Conservation (phyloP, 2,113 vertebrate species). For the Chaenogobius annularis region DNA sequence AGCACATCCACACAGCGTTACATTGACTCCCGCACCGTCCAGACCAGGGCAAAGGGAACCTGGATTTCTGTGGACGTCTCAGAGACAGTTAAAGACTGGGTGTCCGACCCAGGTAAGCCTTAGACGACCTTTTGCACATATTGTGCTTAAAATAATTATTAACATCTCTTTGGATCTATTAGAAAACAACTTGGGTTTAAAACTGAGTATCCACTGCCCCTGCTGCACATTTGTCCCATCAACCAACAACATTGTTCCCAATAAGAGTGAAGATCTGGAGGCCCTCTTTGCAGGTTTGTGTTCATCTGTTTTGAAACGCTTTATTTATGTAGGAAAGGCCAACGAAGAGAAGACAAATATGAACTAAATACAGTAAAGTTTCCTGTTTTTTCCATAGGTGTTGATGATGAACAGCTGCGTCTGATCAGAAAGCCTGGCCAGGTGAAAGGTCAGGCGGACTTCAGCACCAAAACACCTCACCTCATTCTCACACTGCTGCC, state of each 20-base stretch:
- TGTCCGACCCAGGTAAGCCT: conserved; percentile 88
- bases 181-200: conserved; percentile 96
- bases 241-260: conserved; percentile 96
- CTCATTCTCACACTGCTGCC: conserved; percentile 83
- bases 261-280: conserved; percentile 96
- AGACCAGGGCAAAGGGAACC: conserved; percentile 87
- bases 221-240: conserved; percentile 96
- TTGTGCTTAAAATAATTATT: background rate
- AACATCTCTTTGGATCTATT: conserved; percentile 19
- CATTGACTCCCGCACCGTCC: conserved; percentile 94
- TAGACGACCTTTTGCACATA: background rate
- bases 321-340: too few species aligned
- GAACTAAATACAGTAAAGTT: background rate
- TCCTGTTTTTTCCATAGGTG: conserved; percentile 53
- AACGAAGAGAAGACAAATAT: background rate
- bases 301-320: background rate
- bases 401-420: conserved; percentile 76
- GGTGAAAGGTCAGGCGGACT: conserved; percentile 75
- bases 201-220: conserved; percentile 95
- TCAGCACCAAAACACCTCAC: conserved; percentile 81
- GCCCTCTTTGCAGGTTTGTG: conserved; percentile 92
- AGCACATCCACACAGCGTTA: conserved; percentile 92
- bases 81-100: conserved; percentile 94
- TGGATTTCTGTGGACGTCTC: conserved; percentile 98
- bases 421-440: conserved; percentile 63